Evolutionary conservation across 64 coral and sea anemone species (phyloP), one percentile per base, ranked within the genome.

Genomic region (Hydrozoanthus tunicans): DNA sequence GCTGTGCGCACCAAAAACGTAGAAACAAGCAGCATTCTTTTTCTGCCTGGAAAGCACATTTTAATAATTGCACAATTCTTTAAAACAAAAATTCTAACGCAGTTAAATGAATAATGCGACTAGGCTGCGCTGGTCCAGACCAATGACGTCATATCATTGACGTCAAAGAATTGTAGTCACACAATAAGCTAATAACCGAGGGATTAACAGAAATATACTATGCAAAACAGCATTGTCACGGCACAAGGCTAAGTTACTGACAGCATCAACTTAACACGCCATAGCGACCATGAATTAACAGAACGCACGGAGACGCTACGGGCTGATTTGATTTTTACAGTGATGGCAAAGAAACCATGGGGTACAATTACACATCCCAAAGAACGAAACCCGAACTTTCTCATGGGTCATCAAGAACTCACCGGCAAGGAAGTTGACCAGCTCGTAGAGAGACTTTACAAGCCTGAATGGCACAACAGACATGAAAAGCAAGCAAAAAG

Each of bases 281-380:
- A 81, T 62, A 81, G 78, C 20, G 51, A 92, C 81, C 17, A n/a
- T 6, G 3, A 6, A 67, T 58, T 85, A 11, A 55, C 4, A 7
- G 62, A 23, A 43, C 32, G 62, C 56, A 55, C 8, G 64, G 14
- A 20, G 14, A 66, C 51, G 9, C 15, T 9, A 51, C 14, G 9
- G 53, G 59, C 6, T n/a, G 70, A 51, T 53, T 23, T 5, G 12
- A 52, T 53, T 27, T 61, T 52, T 15, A 17, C 56, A 7, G 91
- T 81, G 12, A 95, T 95, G 93, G 83, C 93, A 12, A 95, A 95
- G 62, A 92, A 97, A 62, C 77, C 96, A 3, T 98, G 93, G 96
- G 96, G 93, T 78, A 98, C 96, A 1, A 95, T 98, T 3, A 95
- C 96, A 62, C 96, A 98, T 93, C 96, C 96, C 1, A 98, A 91